These are phyloP conservation scores for Callipepla californica DNA, from an alignment of 2,113 vertebrate species.

Conservation along the genomic window DNA sequence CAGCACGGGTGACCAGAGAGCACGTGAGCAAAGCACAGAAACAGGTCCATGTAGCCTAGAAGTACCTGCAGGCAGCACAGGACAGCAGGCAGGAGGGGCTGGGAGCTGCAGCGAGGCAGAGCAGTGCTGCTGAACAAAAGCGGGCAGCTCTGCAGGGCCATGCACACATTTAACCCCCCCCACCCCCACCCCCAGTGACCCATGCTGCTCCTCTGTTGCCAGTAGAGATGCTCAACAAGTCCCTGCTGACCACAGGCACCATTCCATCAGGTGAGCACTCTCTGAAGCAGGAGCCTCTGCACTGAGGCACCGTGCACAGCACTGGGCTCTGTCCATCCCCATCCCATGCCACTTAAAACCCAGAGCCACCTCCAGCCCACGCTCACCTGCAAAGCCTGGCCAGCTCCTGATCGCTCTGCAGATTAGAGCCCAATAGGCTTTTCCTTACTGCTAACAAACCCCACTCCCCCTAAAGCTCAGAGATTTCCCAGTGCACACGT, in stretches of 20 bases:
- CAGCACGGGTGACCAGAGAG: background rate
- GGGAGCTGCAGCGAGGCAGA: background rate
- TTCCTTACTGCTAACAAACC: background rate
- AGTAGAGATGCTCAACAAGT: conserved; percentile 34
- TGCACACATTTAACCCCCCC: no score
- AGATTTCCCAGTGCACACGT: background rate
- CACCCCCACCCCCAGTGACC: background rate
- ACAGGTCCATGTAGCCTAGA: background rate
- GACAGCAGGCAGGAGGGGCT: background rate
- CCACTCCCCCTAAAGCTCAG: background rate
- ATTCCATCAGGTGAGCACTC: background rate
- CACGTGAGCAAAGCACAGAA: accelerated
- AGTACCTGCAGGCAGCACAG: background rate
- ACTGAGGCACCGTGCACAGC: background rate
- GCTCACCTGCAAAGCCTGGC: background rate
- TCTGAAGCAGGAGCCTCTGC: background rate
- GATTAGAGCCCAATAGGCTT: background rate
- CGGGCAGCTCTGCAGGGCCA: accelerated
- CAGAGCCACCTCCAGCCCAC: background rate
- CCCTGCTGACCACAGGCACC: background rate
- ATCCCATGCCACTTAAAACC: background rate
- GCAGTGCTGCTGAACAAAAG: background rate
- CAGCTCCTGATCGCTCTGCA: background rate
- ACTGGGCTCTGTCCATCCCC: background rate
- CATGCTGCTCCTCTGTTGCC: background rate